Percentiles rank a stretch among this genome's conserved stretches.
Conservation (phyloP, 2,113 vertebrate species). For the Peromyscus maniculatus region DNA sequence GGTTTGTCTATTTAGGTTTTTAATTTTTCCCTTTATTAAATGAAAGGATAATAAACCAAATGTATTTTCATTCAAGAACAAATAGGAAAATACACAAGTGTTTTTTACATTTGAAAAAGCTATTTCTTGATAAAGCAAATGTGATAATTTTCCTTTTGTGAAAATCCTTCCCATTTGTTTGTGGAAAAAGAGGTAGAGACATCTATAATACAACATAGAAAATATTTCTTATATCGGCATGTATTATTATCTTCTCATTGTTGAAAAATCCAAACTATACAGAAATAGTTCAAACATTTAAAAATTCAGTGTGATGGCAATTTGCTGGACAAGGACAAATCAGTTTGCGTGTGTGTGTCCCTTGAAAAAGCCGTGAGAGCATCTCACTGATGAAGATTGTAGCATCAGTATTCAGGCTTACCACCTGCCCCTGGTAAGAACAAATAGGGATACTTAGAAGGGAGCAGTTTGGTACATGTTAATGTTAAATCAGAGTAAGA, state of each 20-base stretch:
- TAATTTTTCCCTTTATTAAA: neutral
- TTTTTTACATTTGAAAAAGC: neutral
- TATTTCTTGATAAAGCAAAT: neutral
- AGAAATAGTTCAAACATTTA: constrained; percentile 26
- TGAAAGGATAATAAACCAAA: neutral
- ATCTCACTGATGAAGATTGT: constrained; percentile 25
- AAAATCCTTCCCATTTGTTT: neutral
- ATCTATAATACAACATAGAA: neutral
- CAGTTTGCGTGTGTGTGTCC: neutral
- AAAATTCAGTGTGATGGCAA: constrained; percentile 1
- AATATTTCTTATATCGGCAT: neutral
- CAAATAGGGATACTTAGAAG: neutral
- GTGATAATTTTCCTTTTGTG: constrained; percentile 12
- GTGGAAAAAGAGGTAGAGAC: neutral
- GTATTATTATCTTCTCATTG: neutral
- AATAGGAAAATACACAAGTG: neutral
- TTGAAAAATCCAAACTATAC: neutral
- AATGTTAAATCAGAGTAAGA: constrained; percentile 30
- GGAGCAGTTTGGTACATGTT: neutral
- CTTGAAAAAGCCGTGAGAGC: neutral
- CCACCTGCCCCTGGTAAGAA: neutral
- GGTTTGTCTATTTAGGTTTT: neutral
- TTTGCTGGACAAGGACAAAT: constrained; percentile 12
- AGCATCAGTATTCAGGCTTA: neutral
- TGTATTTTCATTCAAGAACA: neutral